phyloP scores from a whole-genome alignment of 1,140 invertebrate genomes.

The Papilio xuthus region DNA sequence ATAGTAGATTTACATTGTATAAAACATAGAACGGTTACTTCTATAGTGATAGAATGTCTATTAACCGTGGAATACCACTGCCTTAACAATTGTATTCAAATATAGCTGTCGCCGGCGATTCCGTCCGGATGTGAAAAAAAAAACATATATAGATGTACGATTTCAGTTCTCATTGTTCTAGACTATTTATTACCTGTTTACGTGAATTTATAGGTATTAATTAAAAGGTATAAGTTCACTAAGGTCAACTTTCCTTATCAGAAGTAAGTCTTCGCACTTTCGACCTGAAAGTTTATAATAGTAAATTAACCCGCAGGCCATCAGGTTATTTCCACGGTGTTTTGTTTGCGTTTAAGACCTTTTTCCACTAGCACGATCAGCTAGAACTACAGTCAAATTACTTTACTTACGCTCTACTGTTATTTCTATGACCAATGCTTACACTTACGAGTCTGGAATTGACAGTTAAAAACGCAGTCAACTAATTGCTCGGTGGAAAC shows the following conservation, averaged over 20 bases:
- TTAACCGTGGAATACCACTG: too few species aligned
- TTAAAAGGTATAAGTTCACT: not conserved
- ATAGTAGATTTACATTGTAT: not conserved
- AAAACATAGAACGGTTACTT: not conserved
- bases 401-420: too few species aligned
- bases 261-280: not conserved
- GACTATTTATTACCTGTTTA: not conserved
- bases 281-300: not conserved
- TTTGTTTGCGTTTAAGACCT: conserved; percentile 4
- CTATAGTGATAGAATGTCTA: too few species aligned
- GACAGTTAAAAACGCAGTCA: not conserved
- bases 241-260: not conserved
- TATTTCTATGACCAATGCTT: too few species aligned
- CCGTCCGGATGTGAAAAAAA: too few species aligned
- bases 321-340: not conserved
- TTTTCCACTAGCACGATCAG: not conserved
- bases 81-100: too few species aligned
- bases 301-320: conserved; percentile 4
- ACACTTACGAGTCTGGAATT: too few species aligned
- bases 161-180: too few species aligned
- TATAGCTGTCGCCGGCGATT: too few species aligned
- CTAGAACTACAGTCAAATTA: not conserved
- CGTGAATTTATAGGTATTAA: not conserved
- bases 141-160: too few species aligned
- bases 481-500: not conserved